These are phyloP conservation scores for Nothocercus nigrocapillus DNA, from an alignment of 2,113 vertebrate species.

Conservation along the genomic window DNA sequence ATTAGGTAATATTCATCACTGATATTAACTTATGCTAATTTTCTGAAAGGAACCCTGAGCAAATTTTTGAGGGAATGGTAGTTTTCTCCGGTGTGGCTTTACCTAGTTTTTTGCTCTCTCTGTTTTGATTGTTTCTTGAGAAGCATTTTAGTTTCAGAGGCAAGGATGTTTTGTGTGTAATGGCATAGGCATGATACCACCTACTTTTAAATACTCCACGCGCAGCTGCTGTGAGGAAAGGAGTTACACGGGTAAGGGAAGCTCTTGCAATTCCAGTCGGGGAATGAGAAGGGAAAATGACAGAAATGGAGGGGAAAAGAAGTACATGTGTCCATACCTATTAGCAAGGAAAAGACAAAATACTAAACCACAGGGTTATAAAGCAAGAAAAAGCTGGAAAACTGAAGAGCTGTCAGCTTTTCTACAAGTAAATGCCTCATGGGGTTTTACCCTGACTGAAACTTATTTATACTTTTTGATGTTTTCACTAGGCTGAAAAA, in stretches of 20 bases:
- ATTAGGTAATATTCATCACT: background rate
- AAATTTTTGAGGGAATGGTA: background rate
- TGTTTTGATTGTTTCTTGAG: background rate
- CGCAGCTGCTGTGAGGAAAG: background rate
- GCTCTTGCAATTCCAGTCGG: background rate
- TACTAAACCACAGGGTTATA: background rate
- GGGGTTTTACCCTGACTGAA: conserved; percentile 7
- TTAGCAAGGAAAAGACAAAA: background rate
- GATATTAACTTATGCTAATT: background rate
- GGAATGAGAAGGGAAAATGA: background rate
- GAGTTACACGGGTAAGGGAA: background rate
- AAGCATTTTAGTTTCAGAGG: background rate
- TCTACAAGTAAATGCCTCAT: background rate
- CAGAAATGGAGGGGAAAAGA: background rate
- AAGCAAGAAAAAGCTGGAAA: background rate
- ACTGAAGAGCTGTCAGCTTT: background rate
- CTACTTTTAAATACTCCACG: background rate
- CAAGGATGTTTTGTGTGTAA: background rate
- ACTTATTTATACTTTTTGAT: background rate
- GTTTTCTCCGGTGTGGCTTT: background rate
- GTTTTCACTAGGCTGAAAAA: background rate
- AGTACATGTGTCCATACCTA: rapidly evolving
- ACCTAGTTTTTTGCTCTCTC: background rate
- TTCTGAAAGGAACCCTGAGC: background rate
- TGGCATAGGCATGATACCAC: background rate